phyloP scores from a whole-genome alignment of 1,140 invertebrate genomes.

The Macrocentrus cingulum region DNA sequence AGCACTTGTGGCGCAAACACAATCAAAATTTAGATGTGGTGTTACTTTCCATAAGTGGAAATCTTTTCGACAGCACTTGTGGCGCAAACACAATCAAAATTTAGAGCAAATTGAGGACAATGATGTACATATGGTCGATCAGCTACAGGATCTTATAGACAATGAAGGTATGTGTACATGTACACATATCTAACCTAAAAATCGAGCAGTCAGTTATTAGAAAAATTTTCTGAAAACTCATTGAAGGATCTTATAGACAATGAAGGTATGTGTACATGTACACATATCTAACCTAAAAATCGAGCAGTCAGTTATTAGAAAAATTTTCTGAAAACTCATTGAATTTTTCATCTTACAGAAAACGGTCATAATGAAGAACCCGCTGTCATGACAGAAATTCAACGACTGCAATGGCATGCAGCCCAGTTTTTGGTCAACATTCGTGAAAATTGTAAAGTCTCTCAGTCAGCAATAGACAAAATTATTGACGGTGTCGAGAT shows the following conservation, averaged over 20 bases:
- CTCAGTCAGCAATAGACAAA: constrained; percentile 20
- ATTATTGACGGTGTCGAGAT: constrained; percentile 14
- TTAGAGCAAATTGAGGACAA: not conserved
- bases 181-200: no score
- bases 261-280: no score
- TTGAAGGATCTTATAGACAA: no score
- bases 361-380: no score
- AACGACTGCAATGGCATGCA: constrained; percentile 22
- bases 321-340: no score
- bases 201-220: no score
- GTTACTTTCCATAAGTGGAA: constrained; percentile 25
- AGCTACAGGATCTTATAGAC: no score
- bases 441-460: constrained; percentile 30
- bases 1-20: constrained; percentile 26
- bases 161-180: no score
- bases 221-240: no score
- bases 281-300: no score
- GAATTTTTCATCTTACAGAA: no score
- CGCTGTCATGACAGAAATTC: not conserved
- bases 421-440: constrained; percentile 28
- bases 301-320: no score
- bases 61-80: constrained; percentile 25
- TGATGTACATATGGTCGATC: not conserved
- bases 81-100: constrained; percentile 12
- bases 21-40: constrained; percentile 14